phyloP scores from a whole-genome alignment of 2,888 invertebrate species.

The Chouioia cunea region DNA sequence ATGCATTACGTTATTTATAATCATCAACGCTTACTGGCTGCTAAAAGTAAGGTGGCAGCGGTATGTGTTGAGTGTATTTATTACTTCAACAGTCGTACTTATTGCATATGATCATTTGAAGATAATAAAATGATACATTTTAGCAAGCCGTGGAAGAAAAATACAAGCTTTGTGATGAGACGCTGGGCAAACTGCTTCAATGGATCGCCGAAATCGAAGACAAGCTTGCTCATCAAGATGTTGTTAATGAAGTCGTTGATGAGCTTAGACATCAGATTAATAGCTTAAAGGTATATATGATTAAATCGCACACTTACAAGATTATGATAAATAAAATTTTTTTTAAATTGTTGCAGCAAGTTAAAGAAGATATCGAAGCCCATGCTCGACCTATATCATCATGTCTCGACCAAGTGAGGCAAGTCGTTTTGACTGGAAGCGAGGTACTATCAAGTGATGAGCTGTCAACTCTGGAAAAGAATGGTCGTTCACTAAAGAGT shows the following conservation, averaged over 20 bases:
- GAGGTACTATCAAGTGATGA: slow-evolving; percentile 94
- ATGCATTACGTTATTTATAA: slow-evolving; percentile 56
- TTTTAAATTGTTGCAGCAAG: slow-evolving; percentile 73
- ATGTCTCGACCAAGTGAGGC: slow-evolving; percentile 90
- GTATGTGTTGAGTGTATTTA: slow-evolving; percentile 1
- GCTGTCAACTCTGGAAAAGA: slow-evolving; percentile 87
- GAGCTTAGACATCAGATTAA: slow-evolving; percentile 91
- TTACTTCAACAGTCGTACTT: slow-evolving; percentile 6
- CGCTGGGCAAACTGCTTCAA: slow-evolving; percentile 84
- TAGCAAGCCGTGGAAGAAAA: slow-evolving; percentile 97
- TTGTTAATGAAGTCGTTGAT: slow-evolving; percentile 88
- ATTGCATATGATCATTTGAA: slow-evolving; percentile 13
- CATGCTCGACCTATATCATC: slow-evolving; percentile 86
- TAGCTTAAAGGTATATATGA: slow-evolving; percentile 78
- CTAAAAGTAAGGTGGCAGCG: slow-evolving; percentile 62
- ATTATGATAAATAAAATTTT: neutral
- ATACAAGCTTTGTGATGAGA: slow-evolving; percentile 91
- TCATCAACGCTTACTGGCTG: slow-evolving; percentile 50
- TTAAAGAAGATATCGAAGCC: slow-evolving; percentile 90
- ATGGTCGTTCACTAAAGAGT: slow-evolving; percentile 85
- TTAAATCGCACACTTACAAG: too few relatives aligned
- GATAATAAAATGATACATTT: slow-evolving; percentile 62
- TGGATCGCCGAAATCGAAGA: slow-evolving; percentile 91
- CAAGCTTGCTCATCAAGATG: slow-evolving; percentile 85
- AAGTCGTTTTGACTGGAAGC: slow-evolving; percentile 89